phyloP scores from a whole-genome alignment of 2,113 vertebrate genomes.

The Myodes glareolus region DNA sequence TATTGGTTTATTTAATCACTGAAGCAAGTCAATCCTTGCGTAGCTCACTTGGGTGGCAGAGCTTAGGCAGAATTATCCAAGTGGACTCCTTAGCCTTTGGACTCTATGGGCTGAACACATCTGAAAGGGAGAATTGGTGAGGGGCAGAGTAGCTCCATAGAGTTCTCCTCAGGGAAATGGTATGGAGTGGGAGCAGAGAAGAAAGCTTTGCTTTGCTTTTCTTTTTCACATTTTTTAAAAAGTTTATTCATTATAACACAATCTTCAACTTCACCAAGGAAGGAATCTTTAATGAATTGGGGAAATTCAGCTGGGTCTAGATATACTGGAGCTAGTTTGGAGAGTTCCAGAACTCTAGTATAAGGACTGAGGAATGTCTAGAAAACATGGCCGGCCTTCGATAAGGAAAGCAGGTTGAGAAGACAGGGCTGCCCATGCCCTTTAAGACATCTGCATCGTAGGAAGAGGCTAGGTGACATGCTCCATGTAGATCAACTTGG shows the following conservation, averaged over 20 bases:
- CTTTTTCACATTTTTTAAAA: background rate
- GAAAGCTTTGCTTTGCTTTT: background rate
- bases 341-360: background rate
- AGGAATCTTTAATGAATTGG: background rate
- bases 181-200: accelerated
- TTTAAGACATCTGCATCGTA: background rate
- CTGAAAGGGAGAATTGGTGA: background rate
- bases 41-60: background rate
- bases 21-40: background rate
- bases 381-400: background rate
- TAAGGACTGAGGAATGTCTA: background rate
- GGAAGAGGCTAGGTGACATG: background rate
- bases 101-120: background rate
- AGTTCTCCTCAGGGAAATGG: background rate
- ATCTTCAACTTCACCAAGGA: background rate
- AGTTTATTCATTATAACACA: background rate
- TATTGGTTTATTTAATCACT: background rate
- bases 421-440: background rate
- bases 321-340: accelerated
- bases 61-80: background rate
- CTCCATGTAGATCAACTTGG: no score
- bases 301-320: background rate
- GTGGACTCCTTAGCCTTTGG: background rate
- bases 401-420: background rate
- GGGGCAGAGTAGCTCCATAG: background rate